Base-by-base conservation (phyloP, 2,113 vertebrate genomes). In the Ceyx melanurus region DNA sequence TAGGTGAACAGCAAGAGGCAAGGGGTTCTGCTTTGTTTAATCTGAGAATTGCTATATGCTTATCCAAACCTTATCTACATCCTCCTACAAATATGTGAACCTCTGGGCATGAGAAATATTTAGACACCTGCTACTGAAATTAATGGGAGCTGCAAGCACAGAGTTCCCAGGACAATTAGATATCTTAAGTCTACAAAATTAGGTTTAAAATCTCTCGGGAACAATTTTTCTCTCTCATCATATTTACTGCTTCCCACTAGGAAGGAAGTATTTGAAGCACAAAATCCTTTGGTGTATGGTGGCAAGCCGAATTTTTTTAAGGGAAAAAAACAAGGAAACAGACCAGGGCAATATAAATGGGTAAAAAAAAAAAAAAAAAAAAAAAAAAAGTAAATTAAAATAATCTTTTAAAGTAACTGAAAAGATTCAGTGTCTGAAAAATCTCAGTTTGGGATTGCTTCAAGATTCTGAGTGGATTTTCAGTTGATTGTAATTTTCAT, bases 51-150 rank as follows among this genome's bases (percentile, higher is more conserved):
- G 53, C 76, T 93, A 78, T 93, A 73, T 88, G 91, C 94, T 93
- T 96, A 88, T 68, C 75, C 87, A 96, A 94, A 94, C 79, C 19
- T 94, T 92, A 91, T 93, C 95, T 94, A 91, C 89, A 93, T 92
- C 85, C 79, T 86, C 91, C 68, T 81, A 92, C 92, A 96, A 95
- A 93, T 83, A 93, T 13, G 64, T 80, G 84, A 88, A 93, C 78
- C 93, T 86, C 85, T 93, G 53, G 72, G 92, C 91, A 93, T 42
- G 57, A 82, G 87, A 93, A 93, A 86, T 96, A 94, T 94, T 92
- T 92, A 96, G 94, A 96, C 92, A 95, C 94, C 92, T 96, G 95
- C 89, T 88, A 82, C 74, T 64, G 85, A 95, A 96, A 90, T 96
- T 95, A 95, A 91, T 65, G 82, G 92, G 51, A 96, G 45, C 75